These are phyloP conservation scores for Equus przewalskii DNA, from an alignment of 2,113 vertebrate genomes.

Conservation along the genomic window DNA sequence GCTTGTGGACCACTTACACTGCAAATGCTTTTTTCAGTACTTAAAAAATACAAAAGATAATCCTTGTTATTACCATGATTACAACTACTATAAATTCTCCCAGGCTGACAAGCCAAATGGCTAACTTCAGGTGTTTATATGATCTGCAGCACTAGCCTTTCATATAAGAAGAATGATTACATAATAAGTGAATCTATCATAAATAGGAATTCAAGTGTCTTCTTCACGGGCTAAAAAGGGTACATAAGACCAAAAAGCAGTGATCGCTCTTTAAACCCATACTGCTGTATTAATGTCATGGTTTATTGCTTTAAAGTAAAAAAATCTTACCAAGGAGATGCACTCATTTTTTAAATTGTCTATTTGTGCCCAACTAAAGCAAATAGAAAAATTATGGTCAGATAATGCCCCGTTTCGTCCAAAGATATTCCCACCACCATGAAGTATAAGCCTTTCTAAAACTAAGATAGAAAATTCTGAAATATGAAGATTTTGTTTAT, in stretches of 20 bases:
- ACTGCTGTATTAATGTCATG: conserved; percentile 10
- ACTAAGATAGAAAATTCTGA: background rate
- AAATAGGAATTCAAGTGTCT: conserved; percentile 66
- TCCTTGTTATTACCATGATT: conserved; percentile 74
- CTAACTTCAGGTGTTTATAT: conserved; percentile 63
- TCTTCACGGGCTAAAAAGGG: conserved; percentile 5
- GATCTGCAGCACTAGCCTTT: conserved; percentile 64
- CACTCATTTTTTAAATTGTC: background rate
- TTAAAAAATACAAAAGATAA: conserved; percentile 73
- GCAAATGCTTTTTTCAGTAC: conserved; percentile 23
- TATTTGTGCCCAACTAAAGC: background rate
- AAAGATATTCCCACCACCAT: background rate
- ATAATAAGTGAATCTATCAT: conserved; percentile 64
- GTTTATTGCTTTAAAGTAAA: conserved; percentile 11
- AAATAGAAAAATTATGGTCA: background rate
- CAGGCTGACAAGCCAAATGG: conserved; percentile 66
- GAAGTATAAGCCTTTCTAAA: background rate
- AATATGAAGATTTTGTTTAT: conserved; percentile 19
- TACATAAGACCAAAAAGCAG: conserved; percentile 22
- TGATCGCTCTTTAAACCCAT: background rate
- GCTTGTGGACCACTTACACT: background rate
- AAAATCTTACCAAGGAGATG: background rate
- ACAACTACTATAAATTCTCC: conserved; percentile 64
- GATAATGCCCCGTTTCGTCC: background rate
- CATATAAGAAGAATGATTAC: conserved; percentile 70